A percentile compares a stretch with the other conserved stretches of the same genome.
Evolutionary conservation across 92 coral and sea anemone species (phyloP).

Genomic region (Nematostella vectensis): DNA sequence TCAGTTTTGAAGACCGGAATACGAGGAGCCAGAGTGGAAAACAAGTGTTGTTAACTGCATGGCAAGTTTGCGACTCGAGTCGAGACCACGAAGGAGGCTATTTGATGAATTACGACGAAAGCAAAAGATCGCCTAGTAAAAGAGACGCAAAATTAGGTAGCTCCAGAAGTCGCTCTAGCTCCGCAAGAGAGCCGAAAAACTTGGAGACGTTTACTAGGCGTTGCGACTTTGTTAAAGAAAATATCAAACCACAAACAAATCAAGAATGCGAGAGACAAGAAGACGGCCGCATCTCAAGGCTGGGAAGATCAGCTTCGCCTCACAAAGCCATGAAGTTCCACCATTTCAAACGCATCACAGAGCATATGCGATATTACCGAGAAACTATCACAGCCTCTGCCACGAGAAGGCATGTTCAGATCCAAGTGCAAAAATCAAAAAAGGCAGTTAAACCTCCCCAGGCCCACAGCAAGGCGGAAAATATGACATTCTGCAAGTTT

Average conservation of each 20-base stretch:
- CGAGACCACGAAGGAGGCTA: slow-evolving; percentile 40
- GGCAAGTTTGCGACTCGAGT: slow-evolving; percentile 52
- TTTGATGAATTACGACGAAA: slow-evolving; percentile 5
- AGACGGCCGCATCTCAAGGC: slow-evolving; percentile 1
- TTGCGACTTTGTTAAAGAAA: not conserved
- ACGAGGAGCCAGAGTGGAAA: slow-evolving; percentile 1
- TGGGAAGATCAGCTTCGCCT: slow-evolving; percentile 24
- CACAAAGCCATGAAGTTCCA: slow-evolving; percentile 44
- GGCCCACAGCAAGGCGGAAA: slow-evolving; percentile 3
- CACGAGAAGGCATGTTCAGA: slow-evolving; percentile 34
- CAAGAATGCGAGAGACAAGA: not conserved
- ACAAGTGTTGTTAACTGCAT: slow-evolving; percentile 25
- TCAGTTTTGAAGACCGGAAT: slow-evolving; percentile 22
- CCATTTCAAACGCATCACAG: slow-evolving; percentile 41
- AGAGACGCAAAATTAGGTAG: not conserved
- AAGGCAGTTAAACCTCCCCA: slow-evolving; percentile 6
- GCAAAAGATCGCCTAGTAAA: not conserved
- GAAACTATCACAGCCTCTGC: slow-evolving; percentile 47
- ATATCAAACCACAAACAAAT: not conserved
- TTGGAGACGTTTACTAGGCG: not conserved
- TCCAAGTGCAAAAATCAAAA: slow-evolving; percentile 16
- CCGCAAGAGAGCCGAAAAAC: not conserved
- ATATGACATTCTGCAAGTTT: slow-evolving; percentile 31
- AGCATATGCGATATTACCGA: slow-evolving; percentile 55
- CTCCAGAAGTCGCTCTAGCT: not conserved